Conservation (phyloP, 2,888 invertebrate species). For the Cephus spinipes region DNA sequence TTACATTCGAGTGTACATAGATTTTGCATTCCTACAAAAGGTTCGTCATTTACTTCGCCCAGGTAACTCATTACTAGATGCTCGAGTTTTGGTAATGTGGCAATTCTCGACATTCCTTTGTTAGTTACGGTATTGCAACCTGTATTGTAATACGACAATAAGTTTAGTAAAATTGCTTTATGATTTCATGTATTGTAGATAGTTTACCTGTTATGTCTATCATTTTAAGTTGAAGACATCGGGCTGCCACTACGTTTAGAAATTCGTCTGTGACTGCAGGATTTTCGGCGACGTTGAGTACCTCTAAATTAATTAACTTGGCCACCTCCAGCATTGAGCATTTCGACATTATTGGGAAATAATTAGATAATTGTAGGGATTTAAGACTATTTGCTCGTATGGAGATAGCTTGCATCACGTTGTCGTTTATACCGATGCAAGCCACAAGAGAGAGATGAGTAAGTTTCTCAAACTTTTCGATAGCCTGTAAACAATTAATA, state of each 20-base stretch:
- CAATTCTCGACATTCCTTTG: slow-evolving; percentile 43
- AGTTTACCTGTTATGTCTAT: slow-evolving; percentile 50
- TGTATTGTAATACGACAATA: slow-evolving; percentile 19
- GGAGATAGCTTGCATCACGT: slow-evolving; percentile 44
- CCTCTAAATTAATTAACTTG: slow-evolving; percentile 66
- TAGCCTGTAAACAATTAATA: slow-evolving; percentile 34
- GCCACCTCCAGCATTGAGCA: slow-evolving; percentile 60
- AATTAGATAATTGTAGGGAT: slow-evolving; percentile 41
- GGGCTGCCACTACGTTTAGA: slow-evolving; percentile 66
- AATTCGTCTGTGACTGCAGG: slow-evolving; percentile 69
- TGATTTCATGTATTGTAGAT: background rate
- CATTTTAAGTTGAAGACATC: slow-evolving; percentile 44
- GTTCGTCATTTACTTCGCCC: slow-evolving; percentile 40
- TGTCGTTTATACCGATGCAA: slow-evolving; percentile 42
- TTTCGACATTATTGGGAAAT: slow-evolving; percentile 59
- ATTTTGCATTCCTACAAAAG: slow-evolving; percentile 41
- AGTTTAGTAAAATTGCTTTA: background rate
- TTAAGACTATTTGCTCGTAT: slow-evolving; percentile 41
- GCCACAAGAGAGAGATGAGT: slow-evolving; percentile 42
- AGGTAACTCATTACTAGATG: slow-evolving; percentile 49
- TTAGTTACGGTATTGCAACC: slow-evolving; percentile 46
- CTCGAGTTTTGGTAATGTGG: slow-evolving; percentile 48
- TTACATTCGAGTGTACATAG: slow-evolving; percentile 53
- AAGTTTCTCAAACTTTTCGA: slow-evolving; percentile 44
- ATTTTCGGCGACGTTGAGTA: slow-evolving; percentile 67